Conservation (phyloP, 2,113 vertebrate genomes). For the Saccopteryx bilineata region DNA sequence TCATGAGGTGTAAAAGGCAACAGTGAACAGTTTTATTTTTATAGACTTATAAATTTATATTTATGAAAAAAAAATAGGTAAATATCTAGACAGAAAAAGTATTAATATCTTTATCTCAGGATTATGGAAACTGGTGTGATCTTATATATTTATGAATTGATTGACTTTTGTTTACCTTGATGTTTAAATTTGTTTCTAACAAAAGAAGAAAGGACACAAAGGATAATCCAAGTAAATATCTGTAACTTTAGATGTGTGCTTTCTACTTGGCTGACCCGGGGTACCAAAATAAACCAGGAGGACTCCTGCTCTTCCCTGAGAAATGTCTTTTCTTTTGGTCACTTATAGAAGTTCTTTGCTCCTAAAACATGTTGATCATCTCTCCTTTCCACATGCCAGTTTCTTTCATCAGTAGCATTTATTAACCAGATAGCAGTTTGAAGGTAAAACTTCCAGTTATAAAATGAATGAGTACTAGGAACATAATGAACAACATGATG, state of each 20-base stretch:
- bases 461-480: background rate
- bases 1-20: background rate
- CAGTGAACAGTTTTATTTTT: background rate
- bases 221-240: background rate
- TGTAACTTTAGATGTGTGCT: background rate
- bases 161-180: background rate
- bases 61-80: constrained; percentile 46
- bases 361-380: background rate
- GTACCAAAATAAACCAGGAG: background rate
- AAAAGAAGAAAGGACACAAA: background rate
- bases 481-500: background rate
- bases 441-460: background rate
- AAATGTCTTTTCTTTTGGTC: background rate
- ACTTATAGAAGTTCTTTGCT: background rate
- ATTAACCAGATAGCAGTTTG: background rate
- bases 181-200: constrained; percentile 25
- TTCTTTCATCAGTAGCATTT: background rate
- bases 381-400: background rate
- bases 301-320: background rate
- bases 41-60: background rate
- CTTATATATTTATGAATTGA: background rate
- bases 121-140: background rate
- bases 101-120: constrained; percentile 11
- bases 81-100: constrained; percentile 25
- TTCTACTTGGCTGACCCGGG: background rate